These are phyloP conservation scores for Fregata magnificens DNA, from an alignment of 2,113 vertebrate genomes.

Conservation along the genomic window DNA sequence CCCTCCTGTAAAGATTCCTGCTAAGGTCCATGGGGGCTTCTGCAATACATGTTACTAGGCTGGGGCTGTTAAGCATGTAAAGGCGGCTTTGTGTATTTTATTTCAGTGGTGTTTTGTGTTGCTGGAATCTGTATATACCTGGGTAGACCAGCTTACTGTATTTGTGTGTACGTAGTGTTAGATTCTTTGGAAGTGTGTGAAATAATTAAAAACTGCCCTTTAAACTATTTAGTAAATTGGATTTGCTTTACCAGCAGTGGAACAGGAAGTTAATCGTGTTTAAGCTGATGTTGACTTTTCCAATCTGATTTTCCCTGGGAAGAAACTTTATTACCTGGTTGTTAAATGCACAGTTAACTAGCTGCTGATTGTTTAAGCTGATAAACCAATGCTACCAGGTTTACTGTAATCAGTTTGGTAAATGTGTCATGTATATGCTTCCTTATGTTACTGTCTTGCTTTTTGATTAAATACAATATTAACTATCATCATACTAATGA, in stretches of 20 bases:
- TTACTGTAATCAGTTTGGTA: background rate
- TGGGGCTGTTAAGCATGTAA: background rate
- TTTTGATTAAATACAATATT: background rate
- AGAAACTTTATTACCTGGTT: constrained; percentile 36
- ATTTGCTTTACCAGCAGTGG: constrained; percentile 22
- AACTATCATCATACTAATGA: fast-evolving
- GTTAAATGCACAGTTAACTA: constrained; percentile 46
- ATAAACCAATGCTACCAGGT: constrained; percentile 18
- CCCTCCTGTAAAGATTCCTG: background rate
- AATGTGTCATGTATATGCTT: background rate
- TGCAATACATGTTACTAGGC: background rate
- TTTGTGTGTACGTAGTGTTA: background rate
- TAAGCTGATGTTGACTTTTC: constrained; percentile 62
- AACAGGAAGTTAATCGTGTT: constrained; percentile 37
- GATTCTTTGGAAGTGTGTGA: background rate
- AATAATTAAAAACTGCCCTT: constrained; percentile 38
- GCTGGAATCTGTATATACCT: background rate
- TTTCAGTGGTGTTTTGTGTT: background rate
- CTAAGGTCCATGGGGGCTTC: background rate
- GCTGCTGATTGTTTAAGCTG: constrained; percentile 43
- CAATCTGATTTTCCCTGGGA: constrained; percentile 47
- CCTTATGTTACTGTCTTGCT: background rate
- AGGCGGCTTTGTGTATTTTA: background rate
- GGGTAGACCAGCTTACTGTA: background rate
- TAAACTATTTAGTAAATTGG: constrained; percentile 53